Evolutionary conservation across 2,113 vertebrate genomes (phyloP), one percentile per base, ranked within the genome.

Genomic region (Pleuronectes platessa): DNA sequence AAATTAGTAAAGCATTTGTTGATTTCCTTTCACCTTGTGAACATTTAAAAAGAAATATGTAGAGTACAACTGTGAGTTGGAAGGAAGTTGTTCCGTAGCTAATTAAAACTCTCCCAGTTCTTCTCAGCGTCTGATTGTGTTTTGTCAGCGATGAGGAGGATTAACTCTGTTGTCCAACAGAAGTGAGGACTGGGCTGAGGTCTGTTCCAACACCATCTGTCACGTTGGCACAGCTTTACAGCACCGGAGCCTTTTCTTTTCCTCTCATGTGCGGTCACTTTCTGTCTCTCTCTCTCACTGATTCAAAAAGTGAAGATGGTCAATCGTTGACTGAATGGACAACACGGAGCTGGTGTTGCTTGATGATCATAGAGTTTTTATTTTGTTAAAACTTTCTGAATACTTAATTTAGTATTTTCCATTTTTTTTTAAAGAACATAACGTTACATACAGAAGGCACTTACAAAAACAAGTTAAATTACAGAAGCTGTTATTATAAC

Each of bases 391-490:
- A 68, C 49, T 40, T 74, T 65, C 21, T 63, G 17, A 51, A 20
- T 68, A 63, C 92, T 83, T 79, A n/a, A 84, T 91, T 86, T 59
- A 84, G 63, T 71, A 72, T 88, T 85, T 31, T 85, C 27, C 49
- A 88, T 82, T 72, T 71, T 81, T 89, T 64, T 87, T 79, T 56
- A 84, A 95, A 95, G 93, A 92, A 95, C 93, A 95, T 94, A 91
- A 84, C 40, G 94, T 95, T 95, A 93, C 95, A 90, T 95, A 94
- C 92, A 93, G 95, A 99, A 99, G 97, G 98, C 97, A 98, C 97
- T 99, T 98, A 96, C 95, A 98, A 96, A 94, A 95, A 82, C 62
- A 90, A 89, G 74, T 93, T 88, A 91, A 93, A 95, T 93, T 85
- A 94, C 73, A 91, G 71, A 92, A 86, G 67, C 62, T 89, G 88